Evolutionary conservation across 2,113 vertebrate species (phyloP).

Genomic region (Cichladusa arquata): DNA sequence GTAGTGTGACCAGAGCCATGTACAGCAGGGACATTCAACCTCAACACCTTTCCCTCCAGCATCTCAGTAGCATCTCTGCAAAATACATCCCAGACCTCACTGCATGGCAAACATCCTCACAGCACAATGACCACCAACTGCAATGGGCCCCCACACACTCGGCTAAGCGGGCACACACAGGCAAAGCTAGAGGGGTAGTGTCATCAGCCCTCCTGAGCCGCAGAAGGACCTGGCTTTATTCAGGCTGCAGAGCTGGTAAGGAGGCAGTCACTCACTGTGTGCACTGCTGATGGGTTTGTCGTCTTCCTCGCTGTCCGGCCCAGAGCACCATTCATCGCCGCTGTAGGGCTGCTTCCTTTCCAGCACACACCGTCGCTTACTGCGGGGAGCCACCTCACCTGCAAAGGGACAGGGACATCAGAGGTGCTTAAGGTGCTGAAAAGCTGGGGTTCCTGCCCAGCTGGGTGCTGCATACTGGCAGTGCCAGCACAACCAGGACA

Average conservation of each 20-base stretch:
- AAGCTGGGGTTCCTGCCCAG: neutral
- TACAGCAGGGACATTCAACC: neutral
- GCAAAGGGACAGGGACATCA: neutral
- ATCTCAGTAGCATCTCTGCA: neutral
- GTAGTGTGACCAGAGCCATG: neutral
- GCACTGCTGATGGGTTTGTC: slow-evolving; percentile 84
- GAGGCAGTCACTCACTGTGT: slow-evolving; percentile 82
- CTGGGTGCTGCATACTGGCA: neutral
- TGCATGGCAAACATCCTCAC: neutral
- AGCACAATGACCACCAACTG: neutral
- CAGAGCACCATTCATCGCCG: slow-evolving; percentile 98
- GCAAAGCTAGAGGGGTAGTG: neutral
- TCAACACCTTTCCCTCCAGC: neutral
- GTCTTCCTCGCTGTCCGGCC: slow-evolving; percentile 93
- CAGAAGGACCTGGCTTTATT: neutral
- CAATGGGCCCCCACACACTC: neutral
- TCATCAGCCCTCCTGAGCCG: neutral
- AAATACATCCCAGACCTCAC: neutral
- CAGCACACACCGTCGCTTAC: slow-evolving; percentile 93
- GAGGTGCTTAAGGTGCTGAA: neutral
- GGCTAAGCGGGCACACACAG: neutral
- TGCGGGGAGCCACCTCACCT: slow-evolving; percentile 88
- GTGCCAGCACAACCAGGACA: neutral
- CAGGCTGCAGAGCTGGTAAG: neutral
- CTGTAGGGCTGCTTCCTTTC: slow-evolving; percentile 97